Evolutionary conservation across 2,113 vertebrate genomes (phyloP).

Genomic region (Zapus hudsonius): DNA sequence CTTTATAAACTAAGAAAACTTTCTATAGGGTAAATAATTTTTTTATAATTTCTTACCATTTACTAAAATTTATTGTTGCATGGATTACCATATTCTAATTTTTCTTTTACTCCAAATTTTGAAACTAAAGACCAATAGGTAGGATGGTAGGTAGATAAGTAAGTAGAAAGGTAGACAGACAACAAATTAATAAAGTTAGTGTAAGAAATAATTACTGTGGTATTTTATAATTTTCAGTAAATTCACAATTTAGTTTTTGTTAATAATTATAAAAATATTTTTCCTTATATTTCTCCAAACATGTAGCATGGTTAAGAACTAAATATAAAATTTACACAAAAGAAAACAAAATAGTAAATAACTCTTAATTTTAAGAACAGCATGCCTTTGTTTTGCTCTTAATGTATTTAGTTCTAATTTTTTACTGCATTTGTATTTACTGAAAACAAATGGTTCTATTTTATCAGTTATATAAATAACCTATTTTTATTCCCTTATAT

Average conservation of each 20-base stretch:
- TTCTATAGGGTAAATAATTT: neutral
- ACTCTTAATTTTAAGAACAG: neutral
- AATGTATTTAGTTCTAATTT: neutral
- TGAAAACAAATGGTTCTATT: neutral
- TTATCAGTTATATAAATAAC: neutral
- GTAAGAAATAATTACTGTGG: neutral
- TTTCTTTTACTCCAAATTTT: neutral
- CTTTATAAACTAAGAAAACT: neutral
- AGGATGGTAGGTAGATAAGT: neutral
- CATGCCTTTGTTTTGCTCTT: neutral
- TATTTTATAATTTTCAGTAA: neutral
- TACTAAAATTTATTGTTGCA: neutral
- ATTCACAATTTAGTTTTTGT: neutral
- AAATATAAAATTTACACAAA: neutral
- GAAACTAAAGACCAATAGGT: neutral
- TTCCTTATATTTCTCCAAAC: slow-evolving; percentile 3
- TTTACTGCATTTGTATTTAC: neutral
- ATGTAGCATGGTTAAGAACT: neutral
- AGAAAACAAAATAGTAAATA: neutral
- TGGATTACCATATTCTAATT: neutral
- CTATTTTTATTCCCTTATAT: neutral
- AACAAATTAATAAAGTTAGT: neutral
- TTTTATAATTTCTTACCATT: neutral
- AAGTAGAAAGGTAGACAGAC: neutral
- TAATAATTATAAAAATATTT: neutral